phyloP scores from a whole-genome alignment of 2,797 vertebrate species.

The Schizothorax lantsangensis region DNA sequence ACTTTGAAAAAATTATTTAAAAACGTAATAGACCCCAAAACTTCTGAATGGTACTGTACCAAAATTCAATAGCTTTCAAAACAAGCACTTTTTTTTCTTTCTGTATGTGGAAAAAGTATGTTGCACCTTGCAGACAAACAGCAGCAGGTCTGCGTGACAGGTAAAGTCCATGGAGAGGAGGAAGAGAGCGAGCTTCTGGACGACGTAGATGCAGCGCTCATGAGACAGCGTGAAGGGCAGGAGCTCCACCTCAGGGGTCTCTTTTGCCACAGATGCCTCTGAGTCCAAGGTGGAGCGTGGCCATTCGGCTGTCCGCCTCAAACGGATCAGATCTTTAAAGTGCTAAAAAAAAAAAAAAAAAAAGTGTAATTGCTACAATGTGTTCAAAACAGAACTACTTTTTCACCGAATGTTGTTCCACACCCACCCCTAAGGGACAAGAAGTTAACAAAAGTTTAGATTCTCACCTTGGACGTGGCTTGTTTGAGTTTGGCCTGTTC shows the following conservation, averaged over 20 bases:
- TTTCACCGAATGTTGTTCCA: neutral
- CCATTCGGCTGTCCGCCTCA: constrained; percentile 96
- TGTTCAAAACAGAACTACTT: too few species aligned
- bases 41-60: neutral
- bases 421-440: neutral
- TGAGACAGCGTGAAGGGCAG: constrained; percentile 97
- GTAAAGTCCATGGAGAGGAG: constrained; percentile 99
- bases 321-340: constrained; percentile 98
- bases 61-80: neutral
- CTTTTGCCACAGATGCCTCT: constrained; percentile 89
- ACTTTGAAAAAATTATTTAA: neutral
- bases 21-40: neutral
- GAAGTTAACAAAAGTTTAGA: neutral
- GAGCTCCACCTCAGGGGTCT: constrained; percentile 92
- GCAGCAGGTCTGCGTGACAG: constrained; percentile 95
- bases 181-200: constrained; percentile 96
- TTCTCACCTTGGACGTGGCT: constrained; percentile 95
- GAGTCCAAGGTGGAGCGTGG: constrained; percentile 94
- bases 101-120: neutral
- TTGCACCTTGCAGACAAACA: constrained; percentile 96
- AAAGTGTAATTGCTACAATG: neutral
- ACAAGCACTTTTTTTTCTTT: neutral
- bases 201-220: constrained; percentile 96
- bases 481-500: constrained; percentile 99
- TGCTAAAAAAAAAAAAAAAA: constrained; percentile 78